Evolutionary conservation across 1,140 invertebrate genomes (phyloP), one percentile per base, ranked within the genome.

Genomic region (Anthonomus grandis): DNA sequence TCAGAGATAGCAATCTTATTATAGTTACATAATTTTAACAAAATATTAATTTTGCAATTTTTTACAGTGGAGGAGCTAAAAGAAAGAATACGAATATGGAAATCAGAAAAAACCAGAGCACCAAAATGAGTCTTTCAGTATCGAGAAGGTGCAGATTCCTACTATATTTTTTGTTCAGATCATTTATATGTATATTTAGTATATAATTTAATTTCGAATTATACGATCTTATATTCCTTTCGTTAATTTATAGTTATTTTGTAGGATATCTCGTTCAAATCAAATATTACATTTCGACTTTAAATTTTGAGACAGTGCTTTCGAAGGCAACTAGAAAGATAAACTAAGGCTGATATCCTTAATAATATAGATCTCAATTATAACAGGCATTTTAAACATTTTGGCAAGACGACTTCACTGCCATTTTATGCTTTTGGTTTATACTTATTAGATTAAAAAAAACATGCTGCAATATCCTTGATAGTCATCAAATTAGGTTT

Each of bases 71-170:
- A 64, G 47, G 69, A 71, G 36, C 48, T 71, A 27, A 70, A 68
- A 36, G 67, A 71, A 48, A 64, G 63, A 31, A 71, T 71, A 59
- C 55, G 62, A 52, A 63, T 64, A 53, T 71, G 69, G 69, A 70
- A 67, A 41, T 59, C 62, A 51, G 65, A 68, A 48, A 66, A 73
- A 57, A 58, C 65, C 17, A 51, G 41, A 51, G 6, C 48, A 50
- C 15, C 17, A 12, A 31, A 12, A 25, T 42, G 55, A 57, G 42
- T 23, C 6, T 4, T 27, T 21, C 13, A 22, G 48, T 38, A 15
- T 45, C 23, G 18, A 25, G 24, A 54, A 18, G 18, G 15, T 44
- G 12, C 15, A 47, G 48, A 47, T 47, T 42, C 51, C n/a, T n/a
- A n/a, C n/a, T n/a, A n/a, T 54, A 45, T 34, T 45, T 56, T 47